Evolutionary conservation across 2,113 vertebrate species (phyloP).

Genomic region (Nannobrachium achirus): DNA sequence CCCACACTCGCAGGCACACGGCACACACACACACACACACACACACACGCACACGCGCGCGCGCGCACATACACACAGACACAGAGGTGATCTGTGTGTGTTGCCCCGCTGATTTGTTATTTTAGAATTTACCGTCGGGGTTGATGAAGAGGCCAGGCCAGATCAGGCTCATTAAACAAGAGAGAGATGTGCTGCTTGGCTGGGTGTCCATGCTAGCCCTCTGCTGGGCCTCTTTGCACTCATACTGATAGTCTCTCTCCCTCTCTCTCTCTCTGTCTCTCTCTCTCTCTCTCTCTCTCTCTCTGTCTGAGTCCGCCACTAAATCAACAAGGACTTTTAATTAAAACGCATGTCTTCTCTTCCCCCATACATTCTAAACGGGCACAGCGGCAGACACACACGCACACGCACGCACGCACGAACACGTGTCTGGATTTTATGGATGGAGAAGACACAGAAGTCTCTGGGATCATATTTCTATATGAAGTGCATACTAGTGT

Average conservation of each 20-base stretch:
- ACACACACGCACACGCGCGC: slow-evolving; percentile 17
- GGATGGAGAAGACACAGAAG: too few relatives aligned
- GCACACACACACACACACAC: slow-evolving; percentile 16
- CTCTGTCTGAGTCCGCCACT: slow-evolving; percentile 29
- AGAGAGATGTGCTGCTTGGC: slow-evolving; percentile 36
- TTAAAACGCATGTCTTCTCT: slow-evolving; percentile 65
- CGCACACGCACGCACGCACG: not conserved
- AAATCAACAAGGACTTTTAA: slow-evolving; percentile 69
- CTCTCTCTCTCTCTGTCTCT: slow-evolving; percentile 20
- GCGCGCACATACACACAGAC: not conserved
- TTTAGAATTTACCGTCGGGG: slow-evolving; percentile 31
- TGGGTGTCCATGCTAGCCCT: slow-evolving; percentile 25
- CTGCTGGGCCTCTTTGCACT: slow-evolving; percentile 18
- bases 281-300: slow-evolving; percentile 1
- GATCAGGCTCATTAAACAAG: slow-evolving; percentile 52
- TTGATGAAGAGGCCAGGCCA: slow-evolving; percentile 40
- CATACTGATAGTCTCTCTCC: slow-evolving; percentile 14
- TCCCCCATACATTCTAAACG: slow-evolving; percentile 36
- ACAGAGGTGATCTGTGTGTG: slow-evolving; percentile 37
- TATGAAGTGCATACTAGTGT: slow-evolving; percentile 16
- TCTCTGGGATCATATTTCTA: not conserved
- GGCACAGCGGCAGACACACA: slow-evolving; percentile 12
- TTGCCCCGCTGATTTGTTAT: slow-evolving; percentile 50
- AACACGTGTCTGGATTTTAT: not conserved
- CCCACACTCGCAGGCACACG: slow-evolving; percentile 35